Base-by-base conservation (phyloP, 2,797 vertebrate genomes). In the Coracias cyanogaster region DNA sequence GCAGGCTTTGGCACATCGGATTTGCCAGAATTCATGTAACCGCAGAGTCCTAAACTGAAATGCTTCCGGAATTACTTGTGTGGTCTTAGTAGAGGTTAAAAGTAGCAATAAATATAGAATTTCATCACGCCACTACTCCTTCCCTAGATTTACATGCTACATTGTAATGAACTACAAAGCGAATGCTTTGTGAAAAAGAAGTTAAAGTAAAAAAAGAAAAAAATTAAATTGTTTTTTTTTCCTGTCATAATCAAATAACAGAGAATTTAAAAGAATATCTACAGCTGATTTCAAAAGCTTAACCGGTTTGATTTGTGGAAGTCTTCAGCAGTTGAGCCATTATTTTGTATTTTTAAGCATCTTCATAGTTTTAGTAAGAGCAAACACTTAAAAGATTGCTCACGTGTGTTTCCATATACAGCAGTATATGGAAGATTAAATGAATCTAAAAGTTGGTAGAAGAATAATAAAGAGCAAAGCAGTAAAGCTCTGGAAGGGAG, bases 331-430 rank as follows among this genome's bases (percentile, higher is more conserved):
- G 24, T 13, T 9, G 7, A 65, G 15, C 14, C 25, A 35, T 76
- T 77, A 7, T 74, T 66, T 77, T 74, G 25, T 78, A 3, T 71
- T 73, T 92, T 71, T 48, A 58, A 76, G 26, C 79, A n/a, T 25
- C 43, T 19, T n/a, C 1, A 11, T 72, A 85, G 15, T 46, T 82
- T 87, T 73, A 10, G 12, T 48, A 39, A 51, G 24, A 26, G 9
- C 0, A 0, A 52, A 52, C 29, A 46, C 33, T 70, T 45, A 43
- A 71, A 62, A 78, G 6, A 41, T 51, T 72, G 6, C 15, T 79
- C 0, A 0, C 10, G 9, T 70, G 35, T 26, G 9, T 52, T 81
- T 51, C 79, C 39, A 18, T n/a, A 8, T 12, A 15, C 10, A 76
- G 33, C n/a, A 29, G 2, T 46, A 31, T 86, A 58, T 54, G 81